Conservation (phyloP, 2,797 vertebrate species). For the Huso huso region DNA sequence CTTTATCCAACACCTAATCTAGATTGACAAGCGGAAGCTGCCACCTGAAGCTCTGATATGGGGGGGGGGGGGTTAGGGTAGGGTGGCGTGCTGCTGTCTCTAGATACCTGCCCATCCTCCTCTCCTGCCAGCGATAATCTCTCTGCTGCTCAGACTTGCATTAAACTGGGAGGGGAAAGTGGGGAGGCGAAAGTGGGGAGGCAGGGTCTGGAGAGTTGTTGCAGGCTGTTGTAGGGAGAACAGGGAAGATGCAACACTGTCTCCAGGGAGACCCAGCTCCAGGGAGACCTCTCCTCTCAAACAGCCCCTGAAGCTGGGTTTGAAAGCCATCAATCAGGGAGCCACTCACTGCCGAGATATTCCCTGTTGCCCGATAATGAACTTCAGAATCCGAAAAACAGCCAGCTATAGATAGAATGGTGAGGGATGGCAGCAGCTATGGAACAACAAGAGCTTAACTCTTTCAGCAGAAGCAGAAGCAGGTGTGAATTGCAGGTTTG, state of each 20-base stretch:
- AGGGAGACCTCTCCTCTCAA: conserved; percentile 11
- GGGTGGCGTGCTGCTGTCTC: conserved; percentile 17
- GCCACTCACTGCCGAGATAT: conserved; percentile 14
- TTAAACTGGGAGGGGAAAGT: neutral
- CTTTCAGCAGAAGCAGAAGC: too few species aligned
- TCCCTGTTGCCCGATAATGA: conserved; percentile 43
- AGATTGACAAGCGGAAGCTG: conserved; percentile 27
- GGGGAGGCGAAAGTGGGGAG: too few species aligned
- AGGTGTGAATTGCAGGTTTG: too few species aligned
- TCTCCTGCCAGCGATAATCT: conserved; percentile 28
- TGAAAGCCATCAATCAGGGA: conserved; percentile 38
- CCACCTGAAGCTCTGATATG: conserved; percentile 26
- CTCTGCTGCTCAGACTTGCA: conserved; percentile 15
- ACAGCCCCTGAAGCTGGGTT: conserved; percentile 35
- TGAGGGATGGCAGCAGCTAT: conserved; percentile 14
- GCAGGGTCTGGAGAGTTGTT: conserved; percentile 26
- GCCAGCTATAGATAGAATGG: conserved; percentile 32
- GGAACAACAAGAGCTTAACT: neutral
- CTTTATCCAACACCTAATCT: conserved; percentile 31
- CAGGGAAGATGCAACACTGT: conserved; percentile 17
- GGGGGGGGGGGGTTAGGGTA: conserved; percentile 12
- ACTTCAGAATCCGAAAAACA: conserved; percentile 36
- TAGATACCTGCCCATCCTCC: neutral
- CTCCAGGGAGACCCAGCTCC: conserved; percentile 27
- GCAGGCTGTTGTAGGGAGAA: conserved; percentile 33